Base-by-base conservation (phyloP, 2,888 invertebrate genomes). In the Catocala sponsa region DNA sequence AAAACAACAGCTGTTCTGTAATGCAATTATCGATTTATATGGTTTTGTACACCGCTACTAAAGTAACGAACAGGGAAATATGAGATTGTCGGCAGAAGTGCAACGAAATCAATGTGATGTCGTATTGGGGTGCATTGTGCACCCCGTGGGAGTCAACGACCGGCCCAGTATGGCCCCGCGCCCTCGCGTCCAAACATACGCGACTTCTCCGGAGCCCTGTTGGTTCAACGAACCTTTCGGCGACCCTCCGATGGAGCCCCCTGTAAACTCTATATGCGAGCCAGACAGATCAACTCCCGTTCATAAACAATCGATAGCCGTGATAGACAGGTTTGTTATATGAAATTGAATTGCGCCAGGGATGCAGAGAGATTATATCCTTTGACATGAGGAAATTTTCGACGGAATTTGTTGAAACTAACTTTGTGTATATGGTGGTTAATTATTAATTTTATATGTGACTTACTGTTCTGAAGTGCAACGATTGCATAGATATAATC, bases 131-230 rank as follows among this genome's bases (percentile, higher is more conserved):
- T 90, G 87, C 89, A 90, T 83, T 42, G 43, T 72, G 63, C 71
- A 77, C 86, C 83, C 84, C 80, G 82, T 74, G 80, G 80, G 87
- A 87, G 91, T 91, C 92, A 93, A 90, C 85, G 92, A 90, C 91
- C 93, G 89, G 76, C 86, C 88, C 89, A 87, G 85, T 88, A 87
- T 79, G 75, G 78, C 80, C 79, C 82, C 84, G 83, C 88, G 83
- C 86, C 87, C 87, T 85, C 87, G 80, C 80, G 79, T 76, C 74
- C 71, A 75, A 78, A 82, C 82, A 84, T 83, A 85, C 82, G 82
- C 85, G 78, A 82, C 83, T 85, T 72, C 85, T 86, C 86, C 72
- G 87, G 89, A 87, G 87, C 89, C 90, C 91, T 88, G 84, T 71
- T 73, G 87, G 93, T 91, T 93, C 92, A 93, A 91, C 78, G 92